Conservation (phyloP, 2,888 invertebrate species). For the Hydrotaea cyrtoneurina region DNA sequence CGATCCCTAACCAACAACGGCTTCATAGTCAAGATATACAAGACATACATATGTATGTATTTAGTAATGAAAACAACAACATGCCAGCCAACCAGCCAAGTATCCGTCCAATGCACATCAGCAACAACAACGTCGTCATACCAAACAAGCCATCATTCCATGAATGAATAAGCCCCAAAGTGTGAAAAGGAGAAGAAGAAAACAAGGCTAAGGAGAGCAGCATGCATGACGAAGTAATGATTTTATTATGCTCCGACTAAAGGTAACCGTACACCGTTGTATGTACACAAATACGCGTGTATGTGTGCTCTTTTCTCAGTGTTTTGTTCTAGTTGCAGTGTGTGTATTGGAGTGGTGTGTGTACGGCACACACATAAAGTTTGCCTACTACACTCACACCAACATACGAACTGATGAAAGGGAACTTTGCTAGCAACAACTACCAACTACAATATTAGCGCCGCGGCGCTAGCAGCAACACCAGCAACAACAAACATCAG, state of each 20-base stretch:
- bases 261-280: constrained; percentile 1
- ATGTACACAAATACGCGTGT: background rate
- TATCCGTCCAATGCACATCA: background rate
- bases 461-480: background rate
- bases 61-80: constrained; percentile 28
- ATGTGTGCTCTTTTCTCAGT: background rate
- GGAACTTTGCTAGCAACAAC: constrained; percentile 10
- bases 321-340: background rate
- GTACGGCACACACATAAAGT: constrained; percentile 7
- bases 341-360: background rate
- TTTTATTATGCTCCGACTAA: constrained; percentile 22
- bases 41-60: no score
- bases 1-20: background rate
- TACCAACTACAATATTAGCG: background rate
- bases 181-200: constrained; percentile 26
- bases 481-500: constrained; percentile 9
- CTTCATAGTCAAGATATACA: constrained; percentile 28
- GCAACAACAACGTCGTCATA: background rate
- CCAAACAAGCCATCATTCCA: background rate
- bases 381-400: constrained; percentile 2
- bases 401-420: background rate
- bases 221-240: constrained; percentile 38
- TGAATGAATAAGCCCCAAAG: background rate
- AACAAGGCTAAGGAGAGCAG: background rate
- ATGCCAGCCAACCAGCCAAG: background rate